phyloP scores from a whole-genome alignment of 2,888 invertebrate genomes.

The Gibbula magus region DNA sequence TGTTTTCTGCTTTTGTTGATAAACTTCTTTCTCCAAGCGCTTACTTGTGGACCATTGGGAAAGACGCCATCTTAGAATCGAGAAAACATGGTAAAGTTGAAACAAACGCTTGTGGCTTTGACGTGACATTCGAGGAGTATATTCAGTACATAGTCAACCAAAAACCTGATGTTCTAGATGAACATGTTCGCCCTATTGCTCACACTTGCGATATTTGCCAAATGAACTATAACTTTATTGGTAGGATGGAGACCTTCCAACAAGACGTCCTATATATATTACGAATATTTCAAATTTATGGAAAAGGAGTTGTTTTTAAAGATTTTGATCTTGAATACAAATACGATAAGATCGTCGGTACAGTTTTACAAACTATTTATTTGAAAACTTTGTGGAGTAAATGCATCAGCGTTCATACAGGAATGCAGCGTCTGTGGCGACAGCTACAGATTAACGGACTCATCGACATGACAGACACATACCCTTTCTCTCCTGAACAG shows the following conservation, averaged over 20 bases:
- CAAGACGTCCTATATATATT: background rate
- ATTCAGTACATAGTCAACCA: background rate
- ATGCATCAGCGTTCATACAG: background rate
- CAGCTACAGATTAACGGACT: background rate
- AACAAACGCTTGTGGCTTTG: background rate
- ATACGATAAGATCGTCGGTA: background rate
- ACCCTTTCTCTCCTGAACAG: background rate
- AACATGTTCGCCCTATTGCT: background rate
- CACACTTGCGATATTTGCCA: background rate
- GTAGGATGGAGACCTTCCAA: background rate
- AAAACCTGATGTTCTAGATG: background rate
- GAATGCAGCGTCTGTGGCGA: background rate
- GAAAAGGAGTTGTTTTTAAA: background rate
- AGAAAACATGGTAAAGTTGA: background rate
- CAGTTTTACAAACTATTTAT: background rate
- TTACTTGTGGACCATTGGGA: background rate
- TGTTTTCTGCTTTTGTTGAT: background rate
- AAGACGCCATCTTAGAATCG: background rate
- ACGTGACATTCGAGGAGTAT: background rate
- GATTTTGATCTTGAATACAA: background rate
- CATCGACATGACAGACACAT: background rate
- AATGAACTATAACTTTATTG: slow-evolving; percentile 1
- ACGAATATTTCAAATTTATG: background rate
- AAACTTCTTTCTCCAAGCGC: background rate
- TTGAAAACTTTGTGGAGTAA: background rate